Base-by-base conservation (phyloP, 2,888 invertebrate species). In the Drosophila melanosoma region DNA sequence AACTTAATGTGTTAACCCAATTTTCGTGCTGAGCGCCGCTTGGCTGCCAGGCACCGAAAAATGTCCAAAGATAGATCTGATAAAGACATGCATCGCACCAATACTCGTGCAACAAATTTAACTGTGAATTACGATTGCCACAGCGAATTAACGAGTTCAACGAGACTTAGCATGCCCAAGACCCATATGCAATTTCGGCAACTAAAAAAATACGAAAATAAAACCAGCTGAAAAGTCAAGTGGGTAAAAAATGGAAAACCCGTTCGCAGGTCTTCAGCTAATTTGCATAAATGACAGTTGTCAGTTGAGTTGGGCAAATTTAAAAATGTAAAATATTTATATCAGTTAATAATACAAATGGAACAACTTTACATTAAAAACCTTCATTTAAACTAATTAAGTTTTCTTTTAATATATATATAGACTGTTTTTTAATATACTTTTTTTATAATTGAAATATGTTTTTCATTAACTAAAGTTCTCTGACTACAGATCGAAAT, bases 1-100 rank as follows among this genome's bases (percentile, higher is more conserved):
- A 40, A 63, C 74, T 74, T 74, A 87, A 85, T 89, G 89, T 87
- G 89, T 79, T 85, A 85, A 87, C 85, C 85, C 85, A 85, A 87
- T 89, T 85, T 84, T 83, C 82, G 62, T 74, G 79, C 70, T 53
- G 74, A 76, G 67, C 74, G 84, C 71, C 74, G 84, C 71, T 40
- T 53, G 64, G 61, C 66, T 60, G 66, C 58, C 69, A 23, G 53
- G 57, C 64, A 42, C 26, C 15, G 64, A 20, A 35, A 54, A 54
- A 33, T 45, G 8, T 12, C 36, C 40, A 57, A 54, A 64, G 42
- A 52, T 60, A 59, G 63, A 76, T 81, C 81, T 52, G 79, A 79
- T 79, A 76, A 49, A 69, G 52, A 68, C 49, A 69, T 65, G 69
- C 62, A 51, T 42, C 75, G 26, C 45, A 23, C 57, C 69, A 73